These are phyloP conservation scores for Lagopus leucura DNA, from an alignment of 2,113 vertebrate genomes.

Conservation along the genomic window DNA sequence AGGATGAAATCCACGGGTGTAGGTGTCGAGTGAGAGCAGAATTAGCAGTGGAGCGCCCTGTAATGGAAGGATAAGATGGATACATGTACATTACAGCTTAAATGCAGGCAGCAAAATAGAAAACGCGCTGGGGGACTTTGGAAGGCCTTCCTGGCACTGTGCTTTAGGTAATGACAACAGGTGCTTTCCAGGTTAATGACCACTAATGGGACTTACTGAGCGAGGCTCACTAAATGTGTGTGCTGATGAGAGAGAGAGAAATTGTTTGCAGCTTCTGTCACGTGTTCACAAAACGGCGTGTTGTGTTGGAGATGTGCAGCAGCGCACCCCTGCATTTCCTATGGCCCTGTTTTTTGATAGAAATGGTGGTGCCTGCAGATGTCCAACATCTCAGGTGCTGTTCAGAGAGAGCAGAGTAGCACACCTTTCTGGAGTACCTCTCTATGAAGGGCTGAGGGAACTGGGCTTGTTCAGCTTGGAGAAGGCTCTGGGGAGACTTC, in stretches of 20 bases:
- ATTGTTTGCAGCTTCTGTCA: accelerated
- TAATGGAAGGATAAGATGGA: accelerated
- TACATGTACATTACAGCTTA: accelerated
- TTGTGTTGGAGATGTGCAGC: accelerated
- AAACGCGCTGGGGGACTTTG: neutral
- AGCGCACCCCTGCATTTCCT: accelerated
- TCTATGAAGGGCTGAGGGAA: no score
- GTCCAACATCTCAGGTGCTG: accelerated
- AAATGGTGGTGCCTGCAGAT: accelerated
- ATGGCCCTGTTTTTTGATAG: neutral
- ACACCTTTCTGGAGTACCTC: no score
- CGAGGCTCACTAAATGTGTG: accelerated
- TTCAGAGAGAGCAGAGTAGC: no score
- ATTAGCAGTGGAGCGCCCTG: accelerated
- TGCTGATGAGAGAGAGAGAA: accelerated
- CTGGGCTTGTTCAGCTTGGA: no score
- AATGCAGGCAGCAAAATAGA: accelerated
- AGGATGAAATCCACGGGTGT: accelerated
- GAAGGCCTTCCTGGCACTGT: accelerated
- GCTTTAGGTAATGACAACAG: accelerated
- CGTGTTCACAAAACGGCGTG: no score
- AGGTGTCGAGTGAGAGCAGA: no score
- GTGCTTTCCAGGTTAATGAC: accelerated
- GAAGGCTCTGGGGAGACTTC: no score
- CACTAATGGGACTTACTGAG: accelerated